phyloP scores from a whole-genome alignment of 1,140 invertebrate species.

The Olivierus martensii region DNA sequence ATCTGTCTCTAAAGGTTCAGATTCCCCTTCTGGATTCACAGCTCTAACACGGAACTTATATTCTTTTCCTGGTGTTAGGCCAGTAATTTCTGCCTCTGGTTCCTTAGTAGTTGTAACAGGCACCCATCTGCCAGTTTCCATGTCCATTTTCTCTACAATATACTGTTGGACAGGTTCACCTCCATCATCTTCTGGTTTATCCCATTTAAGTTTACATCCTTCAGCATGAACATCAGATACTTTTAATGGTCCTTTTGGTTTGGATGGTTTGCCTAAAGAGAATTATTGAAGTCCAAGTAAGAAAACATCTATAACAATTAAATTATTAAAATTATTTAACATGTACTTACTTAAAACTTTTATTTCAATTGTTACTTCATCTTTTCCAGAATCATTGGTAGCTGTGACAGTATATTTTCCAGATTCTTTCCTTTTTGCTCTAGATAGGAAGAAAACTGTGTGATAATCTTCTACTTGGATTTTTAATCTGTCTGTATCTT shows the following conservation, averaged over 20 bases:
- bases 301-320: too few relatives aligned
- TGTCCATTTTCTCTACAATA: conserved; percentile 87
- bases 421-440: conserved; percentile 60
- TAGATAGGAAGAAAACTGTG: conserved; percentile 72
- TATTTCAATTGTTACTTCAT: conserved; percentile 79
- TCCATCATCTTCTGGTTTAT: conserved; percentile 84
- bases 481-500: conserved; percentile 21
- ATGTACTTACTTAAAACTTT: conserved; percentile 46
- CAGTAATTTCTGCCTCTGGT: conserved; percentile 39
- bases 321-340: not conserved
- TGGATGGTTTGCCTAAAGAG: conserved; percentile 58
- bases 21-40: conserved; percentile 87
- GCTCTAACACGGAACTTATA: conserved; percentile 96
- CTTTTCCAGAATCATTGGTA: conserved; percentile 85
- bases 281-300: conserved; percentile 30
- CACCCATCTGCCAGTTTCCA: conserved; percentile 83
- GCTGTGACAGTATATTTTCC: conserved; percentile 88
- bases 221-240: conserved; percentile 83
- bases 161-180: conserved; percentile 89
- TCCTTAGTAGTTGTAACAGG: conserved; percentile 76
- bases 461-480: conserved; percentile 41
- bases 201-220: conserved; percentile 84
- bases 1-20: conserved; percentile 72
- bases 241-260: conserved; percentile 58
- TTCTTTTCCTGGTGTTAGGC: conserved; percentile 89